Percentiles rank a stretch among this genome's conserved stretches.
phyloP scores from a whole-genome alignment of 2,888 invertebrate genomes.

The Electrophaes corylata region DNA sequence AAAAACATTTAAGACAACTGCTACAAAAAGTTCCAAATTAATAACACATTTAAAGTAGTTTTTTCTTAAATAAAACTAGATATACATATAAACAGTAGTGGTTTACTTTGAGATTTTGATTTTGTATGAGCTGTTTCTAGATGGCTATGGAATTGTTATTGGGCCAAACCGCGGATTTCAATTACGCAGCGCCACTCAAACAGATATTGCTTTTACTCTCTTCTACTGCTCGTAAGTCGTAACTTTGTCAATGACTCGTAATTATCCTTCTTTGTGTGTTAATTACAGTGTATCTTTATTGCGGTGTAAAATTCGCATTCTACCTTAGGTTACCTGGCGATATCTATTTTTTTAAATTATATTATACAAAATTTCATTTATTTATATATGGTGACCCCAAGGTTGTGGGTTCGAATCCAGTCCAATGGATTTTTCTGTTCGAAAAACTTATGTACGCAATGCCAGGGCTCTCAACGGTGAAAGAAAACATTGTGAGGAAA shows the following conservation, averaged over 20 bases:
- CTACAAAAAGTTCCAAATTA: too few relatives aligned
- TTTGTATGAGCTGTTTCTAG: neutral
- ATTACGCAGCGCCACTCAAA: slow-evolving; percentile 58
- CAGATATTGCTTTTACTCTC: slow-evolving; percentile 55
- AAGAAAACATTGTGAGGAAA: too few relatives aligned
- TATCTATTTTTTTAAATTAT: neutral
- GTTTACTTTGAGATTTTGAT: neutral
- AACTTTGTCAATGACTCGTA: slow-evolving; percentile 56
- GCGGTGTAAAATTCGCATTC: neutral
- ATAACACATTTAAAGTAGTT: too few relatives aligned
- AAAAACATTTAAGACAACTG: neutral
- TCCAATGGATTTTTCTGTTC: too few relatives aligned
- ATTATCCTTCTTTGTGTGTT: slow-evolving; percentile 52
- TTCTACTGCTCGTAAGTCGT: slow-evolving; percentile 49
- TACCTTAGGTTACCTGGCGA: neutral
- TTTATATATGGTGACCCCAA: too few relatives aligned
- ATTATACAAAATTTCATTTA: neutral
- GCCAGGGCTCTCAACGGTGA: too few relatives aligned
- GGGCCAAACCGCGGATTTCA: slow-evolving; percentile 69
- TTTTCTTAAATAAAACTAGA: too few relatives aligned
- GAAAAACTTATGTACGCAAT: too few relatives aligned
- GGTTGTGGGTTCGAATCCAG: too few relatives aligned
- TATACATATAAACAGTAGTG: too few relatives aligned
- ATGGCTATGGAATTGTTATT: slow-evolving; percentile 57
- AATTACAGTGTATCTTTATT: slow-evolving; percentile 40